These are phyloP conservation scores for Caenorhabditis plicata DNA, from an alignment of 2,888 invertebrate species.

Conservation along the genomic window DNA sequence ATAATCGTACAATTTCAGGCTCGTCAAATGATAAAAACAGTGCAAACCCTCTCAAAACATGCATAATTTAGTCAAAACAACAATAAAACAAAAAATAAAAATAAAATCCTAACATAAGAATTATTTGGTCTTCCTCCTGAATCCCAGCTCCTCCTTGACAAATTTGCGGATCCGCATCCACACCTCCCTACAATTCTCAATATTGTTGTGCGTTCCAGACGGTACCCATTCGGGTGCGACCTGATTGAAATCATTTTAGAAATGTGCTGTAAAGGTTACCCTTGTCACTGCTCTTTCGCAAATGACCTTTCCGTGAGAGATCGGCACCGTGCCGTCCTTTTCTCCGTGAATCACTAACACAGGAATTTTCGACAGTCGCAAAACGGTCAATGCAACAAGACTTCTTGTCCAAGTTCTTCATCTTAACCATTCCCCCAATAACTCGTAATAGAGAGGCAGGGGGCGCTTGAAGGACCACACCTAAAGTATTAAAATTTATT, in stretches of 20 bases:
- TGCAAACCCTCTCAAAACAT: conserved; percentile 16
- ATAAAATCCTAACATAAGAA: too few species aligned
- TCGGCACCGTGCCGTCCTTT: conserved; percentile 44
- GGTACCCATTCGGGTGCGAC: conserved; percentile 47
- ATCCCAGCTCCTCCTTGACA: conserved; percentile 41
- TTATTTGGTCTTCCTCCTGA: too few species aligned
- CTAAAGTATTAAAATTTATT: too few species aligned
- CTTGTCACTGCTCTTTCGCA: conserved; percentile 20
- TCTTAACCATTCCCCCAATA: conserved; percentile 19
- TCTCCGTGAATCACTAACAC: conserved; percentile 52
- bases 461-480: conserved; percentile 49
- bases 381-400: conserved; percentile 44
- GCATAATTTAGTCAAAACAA: too few species aligned
- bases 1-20: neutral
- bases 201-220: conserved; percentile 42
- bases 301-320: conserved; percentile 44
- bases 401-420: conserved; percentile 11
- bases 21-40: conserved; percentile 19
- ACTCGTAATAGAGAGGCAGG: conserved; percentile 43
- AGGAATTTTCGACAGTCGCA: conserved; percentile 40
- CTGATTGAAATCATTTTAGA: conserved; percentile 1
- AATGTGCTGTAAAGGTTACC: neutral
- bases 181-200: conserved; percentile 43
- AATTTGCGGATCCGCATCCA: conserved; percentile 49
- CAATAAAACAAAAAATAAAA: too few species aligned